Base-by-base conservation (phyloP, 2,797 vertebrate genomes). In the Bradypodion pumilum region DNA sequence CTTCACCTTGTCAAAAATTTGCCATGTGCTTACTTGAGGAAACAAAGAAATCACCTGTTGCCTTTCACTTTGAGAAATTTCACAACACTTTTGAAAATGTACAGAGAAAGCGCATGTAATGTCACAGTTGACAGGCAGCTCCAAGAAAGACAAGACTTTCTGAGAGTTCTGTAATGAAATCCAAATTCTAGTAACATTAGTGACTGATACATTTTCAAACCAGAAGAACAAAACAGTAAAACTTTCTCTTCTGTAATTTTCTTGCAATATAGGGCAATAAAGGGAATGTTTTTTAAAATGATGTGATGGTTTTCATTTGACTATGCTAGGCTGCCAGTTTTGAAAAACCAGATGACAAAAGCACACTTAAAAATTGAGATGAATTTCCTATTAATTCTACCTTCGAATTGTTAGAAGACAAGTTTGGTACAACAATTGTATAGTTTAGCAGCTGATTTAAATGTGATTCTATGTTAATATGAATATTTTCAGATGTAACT, bases 1-100 rank as follows among this genome's bases (percentile, higher is more conserved):
- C 90, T 92, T 95, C 93, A 95, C 94, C 94, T 94, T 94, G 94
- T 95, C 95, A 95, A 91, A 88, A 86, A 88, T 93, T 92, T 89
- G 87, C 91, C 90, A 86, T 83, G 37, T 81, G 92, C 40, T 83
- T 87, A 83, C 88, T 94, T 90, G 85, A 92, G 86, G 76, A 91
- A 94, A 92, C 72, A 92, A 86, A 85, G 62, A 86, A 90, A 91
- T 91, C 94, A 95, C 94, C 93, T 95, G 92, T 94, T 93, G 93
- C 93, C 89, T 90, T 90, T 94, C 86, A 88, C 85, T 91, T 74
- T 82, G 88, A 91, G 84, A 91, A 91, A 94, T 93, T 89, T 92
- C 89, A 90, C 81, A 92, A 74, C 87, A 86, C 74, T 80, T 91
- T 84, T 90, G 88, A 87, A 93, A 94, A 86, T 0, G 0, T 62